phyloP scores from a whole-genome alignment of 2,888 invertebrate genomes.

The Hirudinaria manillensis region DNA sequence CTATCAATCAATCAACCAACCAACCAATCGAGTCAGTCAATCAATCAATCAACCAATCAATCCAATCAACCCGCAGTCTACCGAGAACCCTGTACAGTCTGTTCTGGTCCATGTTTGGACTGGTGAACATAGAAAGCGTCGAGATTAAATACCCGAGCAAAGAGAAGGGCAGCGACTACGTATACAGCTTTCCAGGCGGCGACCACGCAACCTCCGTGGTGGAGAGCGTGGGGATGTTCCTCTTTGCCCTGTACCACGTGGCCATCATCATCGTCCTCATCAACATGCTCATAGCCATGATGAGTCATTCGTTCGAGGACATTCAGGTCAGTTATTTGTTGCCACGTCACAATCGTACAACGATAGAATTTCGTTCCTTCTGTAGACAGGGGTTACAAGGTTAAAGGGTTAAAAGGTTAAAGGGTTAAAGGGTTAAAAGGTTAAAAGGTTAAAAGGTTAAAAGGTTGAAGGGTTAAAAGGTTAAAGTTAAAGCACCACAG shows the following conservation, averaged over 20 bases:
- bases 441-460: too few relatives aligned
- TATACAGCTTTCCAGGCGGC: constrained; percentile 37
- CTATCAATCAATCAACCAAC: background rate
- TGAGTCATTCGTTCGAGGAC: constrained; percentile 70
- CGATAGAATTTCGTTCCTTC: background rate
- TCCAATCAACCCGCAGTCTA: constrained; percentile 42
- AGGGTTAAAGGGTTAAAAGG: too few relatives aligned
- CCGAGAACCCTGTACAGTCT: constrained; percentile 53
- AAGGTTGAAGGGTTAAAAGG: too few relatives aligned
- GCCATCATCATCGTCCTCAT: constrained; percentile 68
- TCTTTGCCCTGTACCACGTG: constrained; percentile 62
- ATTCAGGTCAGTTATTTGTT: constrained; percentile 54
- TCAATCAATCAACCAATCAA: background rate
- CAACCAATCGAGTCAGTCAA: background rate
- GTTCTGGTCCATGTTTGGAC: constrained; percentile 55
- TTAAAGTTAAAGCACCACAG: too few relatives aligned
- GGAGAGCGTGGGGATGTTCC: constrained; percentile 63
- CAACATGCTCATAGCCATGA: constrained; percentile 71
- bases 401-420: too few relatives aligned
- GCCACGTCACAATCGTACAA: too few relatives aligned
- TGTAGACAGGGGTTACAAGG: too few relatives aligned
- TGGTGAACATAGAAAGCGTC: constrained; percentile 49
- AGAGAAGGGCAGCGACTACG: constrained; percentile 33
- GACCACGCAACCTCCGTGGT: constrained; percentile 43
- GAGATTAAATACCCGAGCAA: constrained; percentile 41